Evolutionary conservation across 2,113 vertebrate genomes (phyloP).

Genomic region (Saguinus imperator): DNA sequence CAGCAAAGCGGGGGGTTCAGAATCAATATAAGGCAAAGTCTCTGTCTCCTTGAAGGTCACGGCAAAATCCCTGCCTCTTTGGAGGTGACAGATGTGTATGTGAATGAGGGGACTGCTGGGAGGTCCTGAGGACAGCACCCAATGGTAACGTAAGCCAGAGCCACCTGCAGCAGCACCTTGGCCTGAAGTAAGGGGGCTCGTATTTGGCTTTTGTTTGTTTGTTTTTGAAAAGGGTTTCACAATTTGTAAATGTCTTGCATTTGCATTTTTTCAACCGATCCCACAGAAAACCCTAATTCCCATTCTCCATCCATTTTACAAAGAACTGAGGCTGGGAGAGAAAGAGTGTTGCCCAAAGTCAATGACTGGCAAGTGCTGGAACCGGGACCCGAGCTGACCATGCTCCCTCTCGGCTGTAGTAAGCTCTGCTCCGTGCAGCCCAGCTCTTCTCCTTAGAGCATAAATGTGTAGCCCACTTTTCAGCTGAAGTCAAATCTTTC

Average conservation of each 20-base stretch:
- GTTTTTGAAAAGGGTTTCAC: neutral
- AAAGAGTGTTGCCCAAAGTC: neutral
- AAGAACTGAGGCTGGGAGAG: neutral
- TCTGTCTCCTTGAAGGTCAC: neutral
- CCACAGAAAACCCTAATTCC: neutral
- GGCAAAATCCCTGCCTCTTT: neutral
- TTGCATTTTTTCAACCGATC: neutral
- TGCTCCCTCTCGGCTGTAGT: fast-evolving
- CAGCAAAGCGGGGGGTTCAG: fast-evolving
- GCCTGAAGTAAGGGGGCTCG: neutral
- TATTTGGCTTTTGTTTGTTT: neutral
- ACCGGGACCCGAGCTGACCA: neutral
- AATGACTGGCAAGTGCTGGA: neutral
- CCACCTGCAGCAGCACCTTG: fast-evolving
- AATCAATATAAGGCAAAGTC: neutral
- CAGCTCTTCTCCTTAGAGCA: neutral
- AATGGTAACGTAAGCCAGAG: fast-evolving
- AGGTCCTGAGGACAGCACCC: neutral
- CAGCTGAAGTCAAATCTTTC: slow-evolving; percentile 52
- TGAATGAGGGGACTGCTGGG: neutral
- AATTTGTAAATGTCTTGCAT: neutral
- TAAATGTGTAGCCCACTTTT: neutral
- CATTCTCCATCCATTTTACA: neutral
- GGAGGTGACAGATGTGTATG: neutral
- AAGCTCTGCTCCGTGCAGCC: neutral